Evolutionary conservation across 2,113 vertebrate species (phyloP), one percentile per base, ranked within the genome.

Genomic region (Oriolus oriolus): DNA sequence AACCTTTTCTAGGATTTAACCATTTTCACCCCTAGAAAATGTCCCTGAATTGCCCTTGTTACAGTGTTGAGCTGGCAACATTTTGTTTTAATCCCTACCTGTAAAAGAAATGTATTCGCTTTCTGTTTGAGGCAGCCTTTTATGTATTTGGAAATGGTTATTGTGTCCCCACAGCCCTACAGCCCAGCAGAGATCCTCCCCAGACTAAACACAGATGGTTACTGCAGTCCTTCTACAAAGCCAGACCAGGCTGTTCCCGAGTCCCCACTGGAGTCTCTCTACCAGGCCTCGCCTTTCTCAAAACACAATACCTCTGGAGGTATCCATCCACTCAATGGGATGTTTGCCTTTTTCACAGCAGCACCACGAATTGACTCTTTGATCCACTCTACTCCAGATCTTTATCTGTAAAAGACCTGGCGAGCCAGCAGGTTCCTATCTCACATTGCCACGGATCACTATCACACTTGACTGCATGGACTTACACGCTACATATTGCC

Each of bases 141-240:
- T 18, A 54, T 11, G 23, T 70, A 33, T 81, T 83, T 94, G 56
- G 60, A 79, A 49, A 52, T 0, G 2, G 26, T 56, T 68, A 54
- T 31, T 1, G 0, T 47, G 41, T 93, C 41, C 41, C 57, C 0
- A 4, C n/a, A 66, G 47, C 23, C 50, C 63, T 37, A 49, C 4
- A 69, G 63, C 15, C 63, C 71, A 61, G 56, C 56, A 70, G 71
- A 84, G 49, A 63, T 35, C 42, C 47, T 84, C 47, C 52, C 22
- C 19, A 44, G 57, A 18, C 12, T 16, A 42, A 77, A 33, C 22
- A 12, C 0, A 0, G 45, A 6, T 0, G 2, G 7, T 45, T 75
- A 54, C 47, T 59, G 60, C 2, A 9, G 27, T 37, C 60, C 44
- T 61, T 13, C 56, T 44, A 56, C 61, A 50, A 47, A 89, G 77